These are phyloP conservation scores for Scomber japonicus DNA, from an alignment of 2,113 vertebrate genomes.

Conservation along the genomic window DNA sequence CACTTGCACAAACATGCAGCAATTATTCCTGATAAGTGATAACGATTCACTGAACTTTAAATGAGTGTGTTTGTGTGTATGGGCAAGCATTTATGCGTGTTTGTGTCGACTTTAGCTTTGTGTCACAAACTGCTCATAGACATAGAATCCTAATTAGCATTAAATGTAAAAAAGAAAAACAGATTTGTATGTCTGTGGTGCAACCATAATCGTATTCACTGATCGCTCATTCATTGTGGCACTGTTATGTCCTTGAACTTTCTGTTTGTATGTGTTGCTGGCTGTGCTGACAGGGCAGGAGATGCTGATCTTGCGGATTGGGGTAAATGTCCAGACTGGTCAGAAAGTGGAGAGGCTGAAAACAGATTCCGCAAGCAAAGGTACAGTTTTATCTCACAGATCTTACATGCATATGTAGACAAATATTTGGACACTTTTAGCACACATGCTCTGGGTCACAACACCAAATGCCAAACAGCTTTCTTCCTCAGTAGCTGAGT, in stretches of 20 bases:
- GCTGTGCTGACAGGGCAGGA: conserved; percentile 56
- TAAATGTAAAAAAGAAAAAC: conserved; percentile 12
- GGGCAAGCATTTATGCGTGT: conserved; percentile 34
- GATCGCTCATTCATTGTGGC: conserved; percentile 20
- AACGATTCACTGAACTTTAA: conserved; percentile 75
- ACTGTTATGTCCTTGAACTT: conserved; percentile 15
- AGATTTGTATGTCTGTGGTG: conserved; percentile 25
- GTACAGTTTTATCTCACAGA: conserved; percentile 53
- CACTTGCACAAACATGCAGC: conserved; percentile 78
- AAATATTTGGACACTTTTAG: neutral
- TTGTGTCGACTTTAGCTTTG: conserved; percentile 40
- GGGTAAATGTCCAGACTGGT: conserved; percentile 67
- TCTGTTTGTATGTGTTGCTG: conserved; percentile 10
- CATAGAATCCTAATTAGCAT: conserved; percentile 48
- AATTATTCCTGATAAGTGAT: conserved; percentile 83
- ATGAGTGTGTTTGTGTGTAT: conserved; percentile 61
- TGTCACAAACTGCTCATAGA: conserved; percentile 51
- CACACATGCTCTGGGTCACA: neutral
- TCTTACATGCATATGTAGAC: conserved; percentile 34
- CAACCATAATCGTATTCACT: conserved; percentile 16
- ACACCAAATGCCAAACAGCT: neutral
- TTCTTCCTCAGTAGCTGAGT: neutral
- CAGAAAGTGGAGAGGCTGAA: conserved; percentile 68
- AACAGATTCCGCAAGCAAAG: conserved; percentile 65
- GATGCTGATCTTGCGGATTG: conserved; percentile 57